Conservation (phyloP, 2,797 vertebrate species). For the Melanogrammus aeglefinus region DNA sequence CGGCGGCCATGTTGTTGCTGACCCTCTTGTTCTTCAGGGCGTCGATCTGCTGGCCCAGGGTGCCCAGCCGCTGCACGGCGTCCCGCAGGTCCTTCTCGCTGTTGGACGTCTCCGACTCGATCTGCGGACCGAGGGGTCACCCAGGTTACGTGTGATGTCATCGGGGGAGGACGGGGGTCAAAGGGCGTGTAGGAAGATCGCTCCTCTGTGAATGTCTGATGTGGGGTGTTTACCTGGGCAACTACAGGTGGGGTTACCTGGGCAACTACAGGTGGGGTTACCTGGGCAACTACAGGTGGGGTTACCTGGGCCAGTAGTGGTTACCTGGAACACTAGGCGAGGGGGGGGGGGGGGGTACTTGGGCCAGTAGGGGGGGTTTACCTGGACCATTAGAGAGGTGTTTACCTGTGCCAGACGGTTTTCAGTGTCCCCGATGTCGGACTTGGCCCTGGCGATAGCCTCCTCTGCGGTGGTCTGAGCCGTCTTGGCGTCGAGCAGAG, state of each 20-base stretch:
- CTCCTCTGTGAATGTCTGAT: not conserved
- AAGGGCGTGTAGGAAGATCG: not conserved
- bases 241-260: too few relatives aligned
- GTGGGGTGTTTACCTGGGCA: too few relatives aligned
- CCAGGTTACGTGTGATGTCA: not conserved
- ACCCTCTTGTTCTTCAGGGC: slow-evolving; percentile 87
- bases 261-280: too few relatives aligned
- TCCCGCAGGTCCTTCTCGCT: slow-evolving; percentile 78
- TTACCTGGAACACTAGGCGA: slow-evolving; percentile 71
- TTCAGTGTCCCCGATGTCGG: slow-evolving; percentile 83
- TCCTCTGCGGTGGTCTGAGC: slow-evolving; percentile 85
- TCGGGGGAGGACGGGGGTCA: not conserved
- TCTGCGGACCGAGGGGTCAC: slow-evolving; percentile 65
- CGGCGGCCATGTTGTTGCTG: slow-evolving; percentile 88
- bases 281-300: too few relatives aligned
- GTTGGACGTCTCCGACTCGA: slow-evolving; percentile 77
- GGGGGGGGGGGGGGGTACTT: too few relatives aligned
- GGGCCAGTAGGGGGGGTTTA: not conserved
- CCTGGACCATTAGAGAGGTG: not conserved
- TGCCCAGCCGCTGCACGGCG: slow-evolving; percentile 74
- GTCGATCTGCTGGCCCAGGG: slow-evolving; percentile 79
- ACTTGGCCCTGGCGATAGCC: slow-evolving; percentile 78
- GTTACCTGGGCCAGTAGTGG: not conserved
- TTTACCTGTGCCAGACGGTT: slow-evolving; percentile 75
- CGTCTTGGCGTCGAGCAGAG: slow-evolving; percentile 78